phyloP scores from a whole-genome alignment of 2,113 vertebrate species.

The Riparia riparia region DNA sequence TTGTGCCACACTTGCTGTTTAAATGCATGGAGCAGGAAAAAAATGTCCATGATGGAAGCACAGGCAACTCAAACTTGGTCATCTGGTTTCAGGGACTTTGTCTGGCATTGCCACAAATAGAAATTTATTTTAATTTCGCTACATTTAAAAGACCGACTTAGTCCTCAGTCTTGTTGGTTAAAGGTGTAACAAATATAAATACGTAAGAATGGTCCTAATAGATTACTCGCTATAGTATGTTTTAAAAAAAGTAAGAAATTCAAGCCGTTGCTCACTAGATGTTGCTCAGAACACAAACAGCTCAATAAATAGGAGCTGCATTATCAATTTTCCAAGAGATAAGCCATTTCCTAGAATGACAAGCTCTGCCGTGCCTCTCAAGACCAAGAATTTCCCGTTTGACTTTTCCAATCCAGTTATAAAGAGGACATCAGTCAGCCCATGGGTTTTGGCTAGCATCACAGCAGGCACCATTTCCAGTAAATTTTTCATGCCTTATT shows the following conservation, averaged over 20 bases:
- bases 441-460: background rate
- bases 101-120: background rate
- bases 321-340: constrained; percentile 38
- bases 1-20: constrained; percentile 34
- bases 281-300: background rate
- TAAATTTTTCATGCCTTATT: background rate
- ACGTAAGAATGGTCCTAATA: background rate
- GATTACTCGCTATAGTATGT: background rate
- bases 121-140: background rate
- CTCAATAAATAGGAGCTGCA: background rate
- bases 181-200: constrained; percentile 12
- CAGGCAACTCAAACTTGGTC: constrained; percentile 5
- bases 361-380: background rate
- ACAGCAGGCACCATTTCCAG: background rate
- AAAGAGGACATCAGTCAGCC: background rate
- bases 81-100: constrained; percentile 9
- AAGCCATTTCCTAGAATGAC: background rate
- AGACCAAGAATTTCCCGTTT: background rate
- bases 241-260: background rate
- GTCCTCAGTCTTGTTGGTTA: background rate
- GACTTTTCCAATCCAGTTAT: background rate
- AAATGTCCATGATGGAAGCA: constrained; percentile 46
- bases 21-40: constrained; percentile 49
- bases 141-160: background rate
- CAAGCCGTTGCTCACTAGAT: background rate